Evolutionary conservation across 1,140 invertebrate genomes (phyloP), one percentile per base, ranked within the genome.

Genomic region (Aradophagus sp.): DNA sequence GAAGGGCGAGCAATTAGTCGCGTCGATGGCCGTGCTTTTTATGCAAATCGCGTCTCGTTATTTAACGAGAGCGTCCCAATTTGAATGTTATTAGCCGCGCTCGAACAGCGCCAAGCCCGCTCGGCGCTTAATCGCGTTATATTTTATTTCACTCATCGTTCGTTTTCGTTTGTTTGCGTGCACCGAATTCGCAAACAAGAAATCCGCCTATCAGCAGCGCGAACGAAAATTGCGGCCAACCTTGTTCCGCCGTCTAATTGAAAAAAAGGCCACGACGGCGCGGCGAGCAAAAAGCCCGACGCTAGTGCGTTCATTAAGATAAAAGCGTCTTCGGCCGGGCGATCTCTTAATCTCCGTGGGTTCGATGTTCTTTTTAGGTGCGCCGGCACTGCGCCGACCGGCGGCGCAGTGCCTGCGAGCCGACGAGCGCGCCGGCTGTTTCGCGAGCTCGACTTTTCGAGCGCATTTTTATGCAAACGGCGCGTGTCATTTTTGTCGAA

Each of bases 241-340:
- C 50, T 56, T 63, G 61, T 62, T 62, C 50, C 32, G 48, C 27
- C 47, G 32, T 44, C 39, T 66, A 74, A 69, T 66, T 69, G 58
- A 68, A 56, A 73, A 68, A 68, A 66, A 26, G 20, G 58, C 31
- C 2, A 15, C 50, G 19, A 38, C 47, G 19, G 34, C 52, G 36
- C 31, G 23, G 20, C 20, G 20, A 23, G 4, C 4, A 8, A 23
- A 52, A 59, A 72, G 39, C 53, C 68, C 48, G 55, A 66, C 35
- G 29, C 45, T 32, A 68, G 52, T 58, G 52, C 56, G 69, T 67
- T 80, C 77, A 73, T 77, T 77, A 74, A 78, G 70, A 75, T 75
- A 77, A 73, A 68, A 67, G 68, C 45, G 62, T 45, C 65, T 55
- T 58, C 39, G 44, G 45, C 38, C 29, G 50, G 32, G 32, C 52